A percentile compares a stretch with the other conserved stretches of the same genome.
These are phyloP conservation scores for Conomelus anceps DNA, from an alignment of 2,888 invertebrate species.

Conservation along the genomic window DNA sequence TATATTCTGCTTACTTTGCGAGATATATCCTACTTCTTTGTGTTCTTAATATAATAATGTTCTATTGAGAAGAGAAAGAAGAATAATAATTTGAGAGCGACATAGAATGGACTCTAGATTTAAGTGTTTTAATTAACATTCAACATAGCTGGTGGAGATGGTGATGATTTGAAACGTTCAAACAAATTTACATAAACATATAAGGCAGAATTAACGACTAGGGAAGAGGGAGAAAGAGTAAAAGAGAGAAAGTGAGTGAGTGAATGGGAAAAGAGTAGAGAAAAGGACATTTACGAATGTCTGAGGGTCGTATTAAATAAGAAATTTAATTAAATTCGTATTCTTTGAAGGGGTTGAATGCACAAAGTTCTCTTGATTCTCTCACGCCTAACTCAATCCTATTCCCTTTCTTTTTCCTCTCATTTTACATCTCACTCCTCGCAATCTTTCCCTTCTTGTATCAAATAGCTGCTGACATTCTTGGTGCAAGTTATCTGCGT, in stretches of 20 bases:
- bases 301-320: not conserved
- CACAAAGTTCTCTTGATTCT: not conserved
- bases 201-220: not conserved
- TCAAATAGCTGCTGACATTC: not conserved
- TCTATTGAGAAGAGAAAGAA: no score
- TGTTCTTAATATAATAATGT: no score
- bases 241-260: not conserved
- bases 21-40: no score
- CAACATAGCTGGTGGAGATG: not conserved
- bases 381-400: not conserved
- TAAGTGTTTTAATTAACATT: not conserved
- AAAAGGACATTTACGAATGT: not conserved
- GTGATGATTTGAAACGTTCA: not conserved
- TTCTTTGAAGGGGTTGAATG: not conserved
- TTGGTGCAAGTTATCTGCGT: not conserved
- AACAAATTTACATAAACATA: not conserved
- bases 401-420: not conserved
- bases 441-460: not conserved
- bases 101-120: not conserved
- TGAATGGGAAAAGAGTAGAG: not conserved
- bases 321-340: not conserved
- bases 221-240: not conserved
- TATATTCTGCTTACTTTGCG: no score
- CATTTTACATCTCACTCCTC: not conserved
- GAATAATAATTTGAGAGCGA: no score